phyloP scores from a whole-genome alignment of 2,113 vertebrate species.

The Cardinalis cardinalis region DNA sequence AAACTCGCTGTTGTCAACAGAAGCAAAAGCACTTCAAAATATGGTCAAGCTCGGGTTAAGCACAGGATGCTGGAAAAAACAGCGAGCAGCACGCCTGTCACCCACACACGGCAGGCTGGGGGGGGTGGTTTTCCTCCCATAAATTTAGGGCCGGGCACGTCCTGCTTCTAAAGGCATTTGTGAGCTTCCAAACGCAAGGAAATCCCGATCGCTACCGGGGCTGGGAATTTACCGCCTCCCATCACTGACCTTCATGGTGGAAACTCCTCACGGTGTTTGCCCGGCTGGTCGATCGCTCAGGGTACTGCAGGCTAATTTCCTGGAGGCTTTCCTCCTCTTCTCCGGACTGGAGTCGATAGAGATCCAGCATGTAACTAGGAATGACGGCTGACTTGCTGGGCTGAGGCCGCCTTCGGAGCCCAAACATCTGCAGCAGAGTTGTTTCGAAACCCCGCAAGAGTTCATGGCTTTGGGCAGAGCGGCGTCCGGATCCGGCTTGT shows the following conservation, averaged over 20 bases:
- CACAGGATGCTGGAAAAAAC: constrained; percentile 6
- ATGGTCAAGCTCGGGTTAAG: constrained; percentile 9
- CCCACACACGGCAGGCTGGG: background rate
- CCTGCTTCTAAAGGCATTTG: background rate
- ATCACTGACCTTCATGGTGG: constrained; percentile 93
- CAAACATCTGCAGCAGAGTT: constrained; percentile 97
- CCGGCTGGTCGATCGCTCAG: constrained; percentile 90
- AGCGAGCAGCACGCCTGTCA: constrained; percentile 13
- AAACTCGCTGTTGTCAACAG: constrained; percentile 27
- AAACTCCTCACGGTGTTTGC: constrained; percentile 98
- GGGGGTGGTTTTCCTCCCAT: background rate
- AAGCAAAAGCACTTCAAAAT: constrained; percentile 36
- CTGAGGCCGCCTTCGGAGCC: constrained; percentile 91
- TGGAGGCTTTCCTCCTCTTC: constrained; percentile 87
- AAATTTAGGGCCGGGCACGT: background rate
- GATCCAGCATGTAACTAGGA: constrained; percentile 94
- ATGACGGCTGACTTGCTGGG: constrained; percentile 87
- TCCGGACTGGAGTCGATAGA: constrained; percentile 95
- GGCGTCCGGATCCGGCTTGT: constrained; percentile 78
- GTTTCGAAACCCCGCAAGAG: constrained; percentile 98
- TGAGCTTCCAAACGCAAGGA: background rate
- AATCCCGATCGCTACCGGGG: background rate
- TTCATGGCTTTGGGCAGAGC: constrained; percentile 91
- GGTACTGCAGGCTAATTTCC: constrained; percentile 85
- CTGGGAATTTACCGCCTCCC: constrained; percentile 18